These are phyloP conservation scores for Mimas tiliae DNA, from an alignment of 2,888 invertebrate species.

Conservation along the genomic window DNA sequence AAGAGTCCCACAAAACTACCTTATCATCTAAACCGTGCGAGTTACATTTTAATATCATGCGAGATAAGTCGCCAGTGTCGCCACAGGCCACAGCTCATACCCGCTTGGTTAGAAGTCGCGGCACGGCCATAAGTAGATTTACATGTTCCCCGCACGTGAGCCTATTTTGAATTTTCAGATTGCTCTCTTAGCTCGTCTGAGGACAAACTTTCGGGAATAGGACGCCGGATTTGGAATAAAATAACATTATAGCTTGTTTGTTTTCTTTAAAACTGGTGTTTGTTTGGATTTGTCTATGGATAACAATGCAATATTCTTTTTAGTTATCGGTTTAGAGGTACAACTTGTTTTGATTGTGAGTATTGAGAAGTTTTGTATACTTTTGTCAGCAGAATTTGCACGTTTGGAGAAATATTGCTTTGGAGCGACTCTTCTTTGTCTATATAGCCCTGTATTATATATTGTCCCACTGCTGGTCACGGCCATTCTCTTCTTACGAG, in stretches of 20 bases:
- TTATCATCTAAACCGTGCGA: conserved; percentile 12
- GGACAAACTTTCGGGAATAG: conserved; percentile 33
- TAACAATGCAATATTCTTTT: too few species aligned
- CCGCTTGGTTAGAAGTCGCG: conserved; percentile 58
- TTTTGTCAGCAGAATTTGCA: too few species aligned
- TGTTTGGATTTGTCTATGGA: not conserved
- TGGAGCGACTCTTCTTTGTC: too few species aligned
- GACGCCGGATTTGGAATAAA: conserved; percentile 26
- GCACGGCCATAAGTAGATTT: conserved; percentile 77
- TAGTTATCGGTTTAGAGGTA: too few species aligned
- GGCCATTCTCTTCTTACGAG: too few species aligned
- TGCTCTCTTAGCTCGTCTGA: conserved; percentile 55
- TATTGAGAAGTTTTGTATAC: too few species aligned
- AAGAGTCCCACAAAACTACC: not conserved
- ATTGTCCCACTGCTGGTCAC: too few species aligned
- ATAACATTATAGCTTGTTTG: conserved; percentile 15
- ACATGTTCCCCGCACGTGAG: conserved; percentile 77
- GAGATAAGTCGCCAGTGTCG: conserved; percentile 15
- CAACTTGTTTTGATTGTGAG: too few species aligned
- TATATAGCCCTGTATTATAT: too few species aligned
- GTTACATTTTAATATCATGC: conserved; percentile 9
- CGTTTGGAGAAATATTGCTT: too few species aligned
- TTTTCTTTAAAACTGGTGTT: not conserved
- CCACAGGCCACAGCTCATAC: not conserved
- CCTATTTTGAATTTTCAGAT: conserved; percentile 75